Base-by-base conservation (phyloP, 1,140 invertebrate species). In the Lordiphosa clarofinis region DNA sequence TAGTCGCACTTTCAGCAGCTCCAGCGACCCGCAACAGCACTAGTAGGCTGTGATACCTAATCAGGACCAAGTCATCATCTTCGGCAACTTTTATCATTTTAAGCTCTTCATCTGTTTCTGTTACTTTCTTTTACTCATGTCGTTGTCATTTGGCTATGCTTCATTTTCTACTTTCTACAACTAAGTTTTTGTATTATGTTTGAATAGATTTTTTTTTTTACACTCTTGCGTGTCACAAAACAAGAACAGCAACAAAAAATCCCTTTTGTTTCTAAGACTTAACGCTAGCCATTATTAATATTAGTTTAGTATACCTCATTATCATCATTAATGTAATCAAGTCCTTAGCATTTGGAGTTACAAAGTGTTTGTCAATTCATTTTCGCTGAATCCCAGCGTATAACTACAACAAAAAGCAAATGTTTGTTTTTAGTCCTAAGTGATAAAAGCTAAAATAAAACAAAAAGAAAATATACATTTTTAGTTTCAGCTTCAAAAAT, bases 1-100 rank as follows among this genome's bases (percentile, higher is more conserved):
- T 24, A 86, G 81, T 46, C 79, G 81, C 7, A 88, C 86, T 11
- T 82, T 88, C 24, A 88, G 86, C 50, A 79, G 62, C 53, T 86
- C 69, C 54, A 87, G 73, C 66, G 70, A 71, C 10, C 12, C 9
- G 37, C 37, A 11, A n/a, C 43, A 28, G 28, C 33, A 44, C 15
- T 12, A 61, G 50, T 33, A 58, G 46, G 56, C 54, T 72, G 70
- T 72, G 67, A 75, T 82, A 74, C 37, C 58, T 36, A 50, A 53
- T 42, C 46, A 53, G 36, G 31, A 42, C 11, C 35, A 38, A 53
- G 21, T 33, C 35, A 37, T 36, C 36, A 15, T 38, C 28, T 37
- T 61, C 42, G 52, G 40, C 13, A 42, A 4, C 21, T 21, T 24
- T 19, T 49, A 10, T 21, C n/a, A 11, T 50, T 55, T 7, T 47